Evolutionary conservation across 2,797 vertebrate genomes (phyloP).

Genomic region (Muscicapa striata): DNA sequence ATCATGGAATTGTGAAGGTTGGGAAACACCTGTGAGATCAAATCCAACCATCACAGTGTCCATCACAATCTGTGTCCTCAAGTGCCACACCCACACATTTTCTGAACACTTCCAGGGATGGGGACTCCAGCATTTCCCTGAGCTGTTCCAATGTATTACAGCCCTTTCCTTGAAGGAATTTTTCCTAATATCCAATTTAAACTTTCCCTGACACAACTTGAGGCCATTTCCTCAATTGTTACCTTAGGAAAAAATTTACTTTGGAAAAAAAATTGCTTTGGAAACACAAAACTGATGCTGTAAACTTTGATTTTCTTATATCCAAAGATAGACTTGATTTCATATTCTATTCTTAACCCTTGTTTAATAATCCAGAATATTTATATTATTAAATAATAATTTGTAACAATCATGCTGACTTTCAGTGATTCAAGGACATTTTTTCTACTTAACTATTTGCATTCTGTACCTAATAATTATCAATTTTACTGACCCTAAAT

Average conservation of each 20-base stretch:
- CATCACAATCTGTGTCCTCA: background rate
- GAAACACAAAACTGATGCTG: background rate
- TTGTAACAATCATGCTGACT: background rate
- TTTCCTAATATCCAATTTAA: background rate
- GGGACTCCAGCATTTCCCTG: background rate
- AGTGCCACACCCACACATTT: background rate
- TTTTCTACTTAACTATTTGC: slow-evolving; percentile 27
- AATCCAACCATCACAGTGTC: background rate
- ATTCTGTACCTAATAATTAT: background rate
- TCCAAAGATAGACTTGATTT: slow-evolving; percentile 8
- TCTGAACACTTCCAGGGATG: background rate
- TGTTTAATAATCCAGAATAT: slow-evolving; percentile 37
- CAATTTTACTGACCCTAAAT: slow-evolving; percentile 13
- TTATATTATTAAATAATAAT: slow-evolving; percentile 41
- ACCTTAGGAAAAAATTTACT: background rate
- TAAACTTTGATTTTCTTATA: slow-evolving; percentile 34
- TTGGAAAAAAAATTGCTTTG: background rate
- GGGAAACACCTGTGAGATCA: background rate
- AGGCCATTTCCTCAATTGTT: background rate
- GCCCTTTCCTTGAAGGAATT: background rate
- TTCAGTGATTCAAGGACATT: background rate
- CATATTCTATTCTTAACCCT: slow-evolving; percentile 12
- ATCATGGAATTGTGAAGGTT: background rate
- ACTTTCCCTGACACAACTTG: too few species aligned
- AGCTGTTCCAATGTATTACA: background rate